Base-by-base conservation (phyloP, 1,140 invertebrate species). In the Atta texana region DNA sequence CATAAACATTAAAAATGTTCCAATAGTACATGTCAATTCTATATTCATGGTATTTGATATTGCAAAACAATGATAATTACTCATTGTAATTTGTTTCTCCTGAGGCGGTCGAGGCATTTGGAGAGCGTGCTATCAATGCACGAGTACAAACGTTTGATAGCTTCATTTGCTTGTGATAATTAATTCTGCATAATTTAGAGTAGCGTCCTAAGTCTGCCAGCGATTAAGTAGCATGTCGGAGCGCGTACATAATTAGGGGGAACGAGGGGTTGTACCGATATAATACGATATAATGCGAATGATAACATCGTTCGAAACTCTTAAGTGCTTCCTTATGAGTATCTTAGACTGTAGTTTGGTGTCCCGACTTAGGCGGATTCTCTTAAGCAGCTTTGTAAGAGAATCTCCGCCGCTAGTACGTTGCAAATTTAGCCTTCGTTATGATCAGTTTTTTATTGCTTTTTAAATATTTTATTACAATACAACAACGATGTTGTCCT, bases 351-450 rank as follows among this genome's bases (percentile, higher is more conserved):
- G n/a, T 66, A 87, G 53, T 59, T 81, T 69, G 12, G 57, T 57
- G 77, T 74, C 53, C 0, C 77, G 64, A 89, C 88, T 89, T 72
- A 49, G 51, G 21, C 28, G 55, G 44, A 88, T 72, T 72, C 53
- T 24, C 34, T 64, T 88, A 90, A 90, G 80, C 86, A 44, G 80
- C 76, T 90, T 88, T 88, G 88, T 53, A 88, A 86, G 75, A 64
- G 8, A 57, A 64, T 77, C 63, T 14, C 51, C 18, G 34, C 34
- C n/a, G n/a, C 6, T 55, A 74, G 49, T 74, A 39, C 0, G 7
- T 12, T 10, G 6, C 12, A 31, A 89, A 81, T 61, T 82, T 87
- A 51, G 6, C 51, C 5, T 24, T 3, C 1, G 2, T 28, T n/a
- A 24, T 6, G 76, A 77, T 31, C 63, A 90, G 72, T 90, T 90